These are phyloP conservation scores for Coendou prehensilis DNA, from an alignment of 2,797 vertebrate species.

Conservation along the genomic window DNA sequence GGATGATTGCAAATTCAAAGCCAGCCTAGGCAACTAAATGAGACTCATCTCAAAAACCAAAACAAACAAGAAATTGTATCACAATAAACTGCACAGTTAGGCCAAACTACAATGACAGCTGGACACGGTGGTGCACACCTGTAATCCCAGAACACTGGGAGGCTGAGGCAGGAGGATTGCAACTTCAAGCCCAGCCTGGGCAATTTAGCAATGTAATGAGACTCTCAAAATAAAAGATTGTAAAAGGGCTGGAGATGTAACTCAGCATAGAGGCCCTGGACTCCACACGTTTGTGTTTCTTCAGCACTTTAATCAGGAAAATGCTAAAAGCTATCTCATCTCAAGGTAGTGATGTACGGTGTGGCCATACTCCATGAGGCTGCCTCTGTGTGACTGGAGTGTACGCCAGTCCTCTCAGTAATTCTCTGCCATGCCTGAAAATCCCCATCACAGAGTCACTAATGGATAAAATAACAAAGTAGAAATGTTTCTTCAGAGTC, in stretches of 20 bases:
- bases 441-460: background rate
- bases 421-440: background rate
- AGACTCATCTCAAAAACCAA: background rate
- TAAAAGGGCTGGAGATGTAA: background rate
- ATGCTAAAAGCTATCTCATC: background rate
- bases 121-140: background rate
- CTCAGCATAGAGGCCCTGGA: background rate
- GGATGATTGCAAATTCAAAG: background rate
- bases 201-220: background rate
- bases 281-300: background rate
- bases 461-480: conserved; percentile 16
- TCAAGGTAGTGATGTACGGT: background rate
- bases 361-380: background rate
- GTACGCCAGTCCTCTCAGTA: background rate
- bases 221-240: background rate
- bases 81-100: background rate
- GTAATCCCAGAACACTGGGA: background rate
- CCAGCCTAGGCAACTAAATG: background rate
- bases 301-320: conserved; percentile 17
- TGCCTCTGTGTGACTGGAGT: background rate
- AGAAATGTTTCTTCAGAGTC: background rate
- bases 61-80: background rate
- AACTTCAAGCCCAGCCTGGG: background rate
- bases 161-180: background rate
- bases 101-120: background rate